phyloP scores from a whole-genome alignment of 2,113 vertebrate species.

The Peromyscus leucopus region DNA sequence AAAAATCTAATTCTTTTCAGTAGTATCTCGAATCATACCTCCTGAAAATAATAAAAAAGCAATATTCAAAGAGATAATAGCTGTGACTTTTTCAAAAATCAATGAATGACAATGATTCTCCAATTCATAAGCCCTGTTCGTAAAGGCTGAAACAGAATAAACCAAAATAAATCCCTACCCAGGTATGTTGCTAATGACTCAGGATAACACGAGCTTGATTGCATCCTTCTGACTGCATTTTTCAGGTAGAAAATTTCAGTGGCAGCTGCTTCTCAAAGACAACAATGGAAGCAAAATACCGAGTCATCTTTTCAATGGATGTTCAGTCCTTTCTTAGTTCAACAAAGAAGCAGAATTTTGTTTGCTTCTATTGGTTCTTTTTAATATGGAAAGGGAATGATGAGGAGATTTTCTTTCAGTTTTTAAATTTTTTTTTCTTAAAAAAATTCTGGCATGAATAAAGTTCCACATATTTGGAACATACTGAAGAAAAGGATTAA shows the following conservation, averaged over 20 bases:
- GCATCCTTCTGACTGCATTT: not conserved
- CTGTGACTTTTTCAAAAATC: constrained; percentile 4
- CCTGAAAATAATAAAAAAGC: not conserved
- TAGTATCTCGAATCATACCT: not conserved
- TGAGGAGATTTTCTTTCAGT: not conserved
- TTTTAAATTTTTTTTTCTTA: not conserved
- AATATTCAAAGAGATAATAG: constrained; percentile 11
- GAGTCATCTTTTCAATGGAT: not conserved
- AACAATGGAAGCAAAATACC: not conserved
- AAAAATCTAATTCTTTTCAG: not conserved
- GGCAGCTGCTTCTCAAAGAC: not conserved
- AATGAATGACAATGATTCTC: not conserved
- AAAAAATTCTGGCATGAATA: not conserved
- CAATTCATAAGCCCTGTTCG: not conserved
- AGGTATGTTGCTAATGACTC: not conserved
- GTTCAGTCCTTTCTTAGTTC: not conserved
- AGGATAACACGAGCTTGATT: not conserved
- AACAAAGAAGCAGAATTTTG: not conserved
- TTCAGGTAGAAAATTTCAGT: not conserved
- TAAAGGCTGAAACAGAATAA: not conserved
- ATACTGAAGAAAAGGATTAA: not conserved
- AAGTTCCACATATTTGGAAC: not conserved
- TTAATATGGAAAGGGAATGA: not conserved
- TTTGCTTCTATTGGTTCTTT: not conserved
- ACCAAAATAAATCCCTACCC: not conserved